Base-by-base conservation (phyloP, 1,140 invertebrate species). In the Caenorhabditis brenneri region DNA sequence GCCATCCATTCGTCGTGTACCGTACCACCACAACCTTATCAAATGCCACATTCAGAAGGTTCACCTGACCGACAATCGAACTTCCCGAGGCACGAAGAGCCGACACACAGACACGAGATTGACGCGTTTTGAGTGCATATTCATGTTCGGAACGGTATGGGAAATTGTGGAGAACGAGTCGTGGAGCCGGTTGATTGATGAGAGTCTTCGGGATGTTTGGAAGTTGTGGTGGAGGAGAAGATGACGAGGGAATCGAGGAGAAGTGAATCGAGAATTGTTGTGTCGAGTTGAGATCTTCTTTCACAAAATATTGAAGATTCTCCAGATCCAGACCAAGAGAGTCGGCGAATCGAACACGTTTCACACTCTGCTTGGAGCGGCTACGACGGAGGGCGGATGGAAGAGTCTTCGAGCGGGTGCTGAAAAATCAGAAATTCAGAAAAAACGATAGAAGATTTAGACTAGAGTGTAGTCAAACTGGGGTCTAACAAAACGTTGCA, bases 251-350 rank as follows among this genome's bases (percentile, higher is more conserved):
- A 0, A 78, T 39, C 29, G 79, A 31, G 3, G 74, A 79, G 74
- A 80, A 53, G 36, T 53, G 36, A 16, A 51, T 51, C 7, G 31
- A 36, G 79, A 51, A 51, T 39, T 80, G 27, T 51, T 80, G 31
- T 4, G 7, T 15, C n/a, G 29, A 22, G 29, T 4, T 12, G 15
- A 16, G 29, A 15, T 51, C 79, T 53, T 79, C 74, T 24, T 80
- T 80, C 15, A 80, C 79, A 39, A 80, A 80, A 16, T 80, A 80
- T 53, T 80, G 48, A 39, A 51, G 79, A 53, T 80, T 80, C 51
- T 80, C 79, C 15, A 80, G 27, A 29, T 80, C 79, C 48, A 80
- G 22, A 15, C 79, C 79, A 24, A 80, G 79, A 5, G 79, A 80
- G 19, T 80, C 79, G 46, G 79, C 79, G 22, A 80, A 80, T 51